Evolutionary conservation across 2,797 vertebrate genomes (phyloP).

Genomic region (Picus viridis): DNA sequence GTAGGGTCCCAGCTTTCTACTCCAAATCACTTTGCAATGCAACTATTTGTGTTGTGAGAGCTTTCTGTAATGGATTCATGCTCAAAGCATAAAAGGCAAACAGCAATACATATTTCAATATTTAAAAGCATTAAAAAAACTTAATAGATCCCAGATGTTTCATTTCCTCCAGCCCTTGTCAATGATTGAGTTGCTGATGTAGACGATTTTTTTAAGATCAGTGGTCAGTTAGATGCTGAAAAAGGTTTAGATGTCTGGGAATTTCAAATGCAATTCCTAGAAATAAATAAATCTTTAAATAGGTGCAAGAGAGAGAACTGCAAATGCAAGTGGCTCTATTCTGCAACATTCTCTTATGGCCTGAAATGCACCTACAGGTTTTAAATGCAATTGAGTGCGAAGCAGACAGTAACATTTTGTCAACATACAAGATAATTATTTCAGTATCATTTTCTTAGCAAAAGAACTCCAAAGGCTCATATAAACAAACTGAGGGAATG

Average conservation of each 20-base stretch:
- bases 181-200: conserved; percentile 39
- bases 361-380: conserved; percentile 34
- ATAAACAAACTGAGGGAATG: neutral
- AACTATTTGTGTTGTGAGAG: neutral
- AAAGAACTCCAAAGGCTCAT: neutral
- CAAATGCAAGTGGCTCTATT: neutral
- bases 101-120: conserved; percentile 29
- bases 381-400: conserved; percentile 23
- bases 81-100: conserved; percentile 16
- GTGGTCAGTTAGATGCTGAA: conserved; percentile 44
- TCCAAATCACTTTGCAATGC: neutral
- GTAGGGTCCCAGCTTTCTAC: neutral
- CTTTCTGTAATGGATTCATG: conserved; percentile 31
- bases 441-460: conserved; percentile 14
- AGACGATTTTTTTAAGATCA: conserved; percentile 38
- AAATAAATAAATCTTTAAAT: conserved; percentile 49
- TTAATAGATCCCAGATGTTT: conserved; percentile 64
- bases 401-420: conserved; percentile 37
- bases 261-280: conserved; percentile 46
- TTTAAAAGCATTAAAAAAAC: conserved; percentile 66
- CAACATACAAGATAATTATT: conserved; percentile 7
- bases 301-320: neutral
- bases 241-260: conserved; percentile 32
- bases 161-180: conserved; percentile 45
- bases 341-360: neutral